Conservation (phyloP, 2,797 vertebrate genomes). For the Perodicticus potto region DNA sequence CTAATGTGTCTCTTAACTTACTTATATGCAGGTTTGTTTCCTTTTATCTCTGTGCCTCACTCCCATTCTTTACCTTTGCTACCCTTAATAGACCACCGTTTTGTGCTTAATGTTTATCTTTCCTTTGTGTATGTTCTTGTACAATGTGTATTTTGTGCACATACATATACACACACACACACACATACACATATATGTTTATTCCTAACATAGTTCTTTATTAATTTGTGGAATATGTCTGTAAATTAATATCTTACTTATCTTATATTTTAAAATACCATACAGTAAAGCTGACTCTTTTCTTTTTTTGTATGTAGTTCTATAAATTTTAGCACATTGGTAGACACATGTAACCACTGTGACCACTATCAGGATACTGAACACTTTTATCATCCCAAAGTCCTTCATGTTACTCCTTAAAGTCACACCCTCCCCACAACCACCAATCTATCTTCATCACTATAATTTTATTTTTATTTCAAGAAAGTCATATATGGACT, state of each 20-base stretch:
- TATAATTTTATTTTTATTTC: neutral
- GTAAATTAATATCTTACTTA: neutral
- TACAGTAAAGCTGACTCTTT: neutral
- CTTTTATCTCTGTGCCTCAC: neutral
- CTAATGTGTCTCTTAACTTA: neutral
- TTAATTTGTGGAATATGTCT: slow-evolving; percentile 7
- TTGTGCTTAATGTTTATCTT: neutral
- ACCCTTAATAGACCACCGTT: neutral
- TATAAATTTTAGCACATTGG: neutral
- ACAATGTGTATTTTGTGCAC: neutral
- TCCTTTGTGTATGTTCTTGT: neutral
- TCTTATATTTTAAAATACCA: slow-evolving; percentile 1
- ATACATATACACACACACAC: too few species aligned
- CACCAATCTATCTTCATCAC: neutral
- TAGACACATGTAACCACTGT: neutral
- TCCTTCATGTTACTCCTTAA: neutral
- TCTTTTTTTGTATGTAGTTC: neutral
- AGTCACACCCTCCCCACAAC: neutral
- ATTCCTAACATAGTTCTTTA: neutral
- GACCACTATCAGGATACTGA: neutral
- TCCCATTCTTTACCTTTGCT: neutral
- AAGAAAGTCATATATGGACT: neutral
- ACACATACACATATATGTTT: neutral
- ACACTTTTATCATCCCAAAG: neutral
- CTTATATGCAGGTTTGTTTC: neutral